Evolutionary conservation across 2,888 invertebrate genomes (phyloP).

Genomic region (Meiosimyza decipiens): DNA sequence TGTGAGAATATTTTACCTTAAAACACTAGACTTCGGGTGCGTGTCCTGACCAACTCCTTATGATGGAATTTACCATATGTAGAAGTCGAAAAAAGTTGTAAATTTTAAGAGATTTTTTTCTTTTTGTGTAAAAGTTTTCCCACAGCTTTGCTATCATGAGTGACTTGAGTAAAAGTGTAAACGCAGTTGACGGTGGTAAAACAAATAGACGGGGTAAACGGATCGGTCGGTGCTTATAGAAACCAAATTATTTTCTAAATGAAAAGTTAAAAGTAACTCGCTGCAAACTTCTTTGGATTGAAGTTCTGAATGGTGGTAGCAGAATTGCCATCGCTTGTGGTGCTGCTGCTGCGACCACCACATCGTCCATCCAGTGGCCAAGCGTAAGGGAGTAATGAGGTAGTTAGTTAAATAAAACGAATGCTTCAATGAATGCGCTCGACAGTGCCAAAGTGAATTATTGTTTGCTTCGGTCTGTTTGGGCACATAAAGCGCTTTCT

Average conservation of each 20-base stretch:
- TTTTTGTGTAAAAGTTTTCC: no score
- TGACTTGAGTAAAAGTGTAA: no score
- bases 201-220: no score
- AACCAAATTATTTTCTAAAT: constrained; percentile 10
- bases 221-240: no score
- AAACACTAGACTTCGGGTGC: no score
- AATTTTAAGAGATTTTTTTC: no score
- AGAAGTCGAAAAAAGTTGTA: no score
- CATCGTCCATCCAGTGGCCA: not conserved
- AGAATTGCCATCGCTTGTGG: constrained; percentile 51
- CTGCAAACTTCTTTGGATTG: constrained; percentile 21
- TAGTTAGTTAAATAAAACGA: constrained; percentile 42
- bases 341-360: not conserved
- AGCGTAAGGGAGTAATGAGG: not conserved
- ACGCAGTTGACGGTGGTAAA: no score
- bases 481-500: not conserved
- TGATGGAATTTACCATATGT: fast-evolving
- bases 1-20: no score
- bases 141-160: no score
- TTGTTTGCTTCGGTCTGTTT: constrained; percentile 43
- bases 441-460: constrained; percentile 58
- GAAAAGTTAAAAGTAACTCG: constrained; percentile 1
- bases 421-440: not conserved
- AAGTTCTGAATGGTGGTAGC: constrained; percentile 16
- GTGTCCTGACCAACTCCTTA: no score